These are phyloP conservation scores for Trachemys scripta DNA, from an alignment of 2,113 vertebrate species.

Conservation along the genomic window DNA sequence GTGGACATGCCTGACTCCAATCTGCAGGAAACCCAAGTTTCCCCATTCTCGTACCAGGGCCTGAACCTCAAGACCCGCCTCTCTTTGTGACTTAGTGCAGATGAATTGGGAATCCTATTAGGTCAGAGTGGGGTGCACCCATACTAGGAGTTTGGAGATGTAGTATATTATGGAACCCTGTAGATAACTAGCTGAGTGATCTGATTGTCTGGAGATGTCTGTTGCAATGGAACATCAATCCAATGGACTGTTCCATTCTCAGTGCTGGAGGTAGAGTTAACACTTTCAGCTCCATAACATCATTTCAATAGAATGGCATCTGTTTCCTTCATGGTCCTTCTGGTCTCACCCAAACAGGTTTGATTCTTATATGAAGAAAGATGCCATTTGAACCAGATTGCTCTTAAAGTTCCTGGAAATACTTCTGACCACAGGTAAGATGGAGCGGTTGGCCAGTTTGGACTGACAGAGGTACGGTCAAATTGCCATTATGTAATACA, in stretches of 20 bases:
- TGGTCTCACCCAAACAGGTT: background rate
- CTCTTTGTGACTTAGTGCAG: background rate
- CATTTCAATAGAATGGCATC: background rate
- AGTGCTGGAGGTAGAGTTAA: background rate
- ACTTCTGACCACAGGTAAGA: background rate
- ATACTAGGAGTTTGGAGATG: background rate
- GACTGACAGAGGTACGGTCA: background rate
- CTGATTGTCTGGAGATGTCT: background rate
- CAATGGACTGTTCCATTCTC: background rate
- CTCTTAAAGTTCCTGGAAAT: background rate
- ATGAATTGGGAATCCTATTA: background rate
- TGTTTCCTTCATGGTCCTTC: background rate
- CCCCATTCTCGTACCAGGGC: background rate
- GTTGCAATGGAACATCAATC: background rate
- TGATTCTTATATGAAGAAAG: background rate
- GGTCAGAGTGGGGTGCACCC: background rate
- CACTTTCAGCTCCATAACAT: background rate
- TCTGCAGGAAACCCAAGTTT: background rate
- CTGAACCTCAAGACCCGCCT: background rate
- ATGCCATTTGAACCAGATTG: background rate
- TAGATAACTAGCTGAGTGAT: background rate
- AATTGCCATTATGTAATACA: background rate
- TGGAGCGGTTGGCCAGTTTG: conserved; percentile 8
- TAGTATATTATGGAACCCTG: background rate
- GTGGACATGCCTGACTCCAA: background rate